Percentiles rank a stretch among this genome's conserved stretches.
phyloP scores from a whole-genome alignment of 2,888 invertebrate species.

The Andrena chrysosceles region DNA sequence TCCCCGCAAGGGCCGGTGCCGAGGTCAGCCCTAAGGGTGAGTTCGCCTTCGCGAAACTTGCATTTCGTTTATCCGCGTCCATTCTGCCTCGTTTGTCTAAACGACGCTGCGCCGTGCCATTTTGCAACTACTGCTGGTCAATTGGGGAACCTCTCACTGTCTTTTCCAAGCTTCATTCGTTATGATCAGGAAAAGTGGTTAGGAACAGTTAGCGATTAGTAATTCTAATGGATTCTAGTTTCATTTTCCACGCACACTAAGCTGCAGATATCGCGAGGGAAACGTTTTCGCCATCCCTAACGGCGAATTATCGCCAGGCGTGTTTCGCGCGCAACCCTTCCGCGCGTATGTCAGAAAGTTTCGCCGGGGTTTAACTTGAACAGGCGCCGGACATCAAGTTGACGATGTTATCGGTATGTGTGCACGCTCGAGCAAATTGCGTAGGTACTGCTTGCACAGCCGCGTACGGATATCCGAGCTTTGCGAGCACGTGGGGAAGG shows the following conservation, averaged over 20 bases:
- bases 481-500: conserved; percentile 10
- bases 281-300: background rate
- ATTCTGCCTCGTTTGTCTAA: conserved; percentile 28
- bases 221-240: no score
- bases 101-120: conserved; percentile 19
- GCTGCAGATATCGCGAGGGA: background rate
- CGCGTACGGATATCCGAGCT: conserved; percentile 36
- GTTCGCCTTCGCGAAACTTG: conserved; percentile 53
- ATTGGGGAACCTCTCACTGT: background rate
- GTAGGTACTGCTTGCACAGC: background rate
- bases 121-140: no score
- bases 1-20: conserved; percentile 62
- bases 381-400: conserved; percentile 33
- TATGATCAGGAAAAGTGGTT: no score
- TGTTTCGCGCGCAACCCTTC: background rate
- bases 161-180: background rate
- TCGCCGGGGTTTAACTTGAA: conserved; percentile 14
- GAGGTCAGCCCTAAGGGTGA: conserved; percentile 45
- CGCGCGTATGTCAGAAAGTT: conserved; percentile 7
- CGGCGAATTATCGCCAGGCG: conserved; percentile 7
- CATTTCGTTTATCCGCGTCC: conserved; percentile 31
- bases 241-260: no score
- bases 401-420: conserved; percentile 41
- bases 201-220: no score
- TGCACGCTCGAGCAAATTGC: conserved; percentile 48